Conservation (phyloP, 53 echinoderm and acorn worm species). For the Holothuria leucospilota region DNA sequence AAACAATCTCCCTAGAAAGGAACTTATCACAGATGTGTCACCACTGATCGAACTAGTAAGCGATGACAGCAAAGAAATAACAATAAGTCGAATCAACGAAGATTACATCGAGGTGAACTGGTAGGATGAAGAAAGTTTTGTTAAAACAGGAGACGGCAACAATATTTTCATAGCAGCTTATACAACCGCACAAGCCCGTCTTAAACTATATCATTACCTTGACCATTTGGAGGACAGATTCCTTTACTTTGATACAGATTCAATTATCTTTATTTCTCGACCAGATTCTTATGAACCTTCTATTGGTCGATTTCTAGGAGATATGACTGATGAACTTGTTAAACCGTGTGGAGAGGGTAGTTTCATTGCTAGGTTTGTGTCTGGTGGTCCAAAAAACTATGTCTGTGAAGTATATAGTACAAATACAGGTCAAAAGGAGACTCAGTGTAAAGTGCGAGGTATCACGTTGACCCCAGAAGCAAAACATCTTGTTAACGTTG, state of each 20-base stretch:
- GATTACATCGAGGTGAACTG: too few relatives aligned
- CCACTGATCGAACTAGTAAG: too few relatives aligned
- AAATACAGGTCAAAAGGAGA: background rate
- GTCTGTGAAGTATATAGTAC: constrained; percentile 57
- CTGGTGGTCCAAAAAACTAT: constrained; percentile 75
- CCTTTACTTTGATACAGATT: background rate
- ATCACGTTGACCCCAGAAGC: constrained; percentile 45
- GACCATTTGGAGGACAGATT: background rate
- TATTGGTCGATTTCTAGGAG: constrained; percentile 56
- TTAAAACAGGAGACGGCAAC: background rate
- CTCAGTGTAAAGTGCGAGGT: constrained; percentile 49
- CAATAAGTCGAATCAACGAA: too few relatives aligned
- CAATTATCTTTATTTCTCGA: constrained; percentile 39
- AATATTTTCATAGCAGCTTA: too few relatives aligned
- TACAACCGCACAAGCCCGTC: too few relatives aligned
- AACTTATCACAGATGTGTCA: background rate
- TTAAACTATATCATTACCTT: too few relatives aligned
- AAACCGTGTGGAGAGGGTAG: constrained; percentile 58
- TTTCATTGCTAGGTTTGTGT: constrained; percentile 68
- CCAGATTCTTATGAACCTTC: constrained; percentile 56
- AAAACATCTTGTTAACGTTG: constrained; percentile 26
- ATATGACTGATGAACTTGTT: constrained; percentile 67
- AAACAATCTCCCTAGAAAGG: background rate
- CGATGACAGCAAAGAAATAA: too few relatives aligned
- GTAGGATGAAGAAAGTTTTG: too few relatives aligned